Conservation (phyloP, 1,140 invertebrate species). For the Condylostylus longicornis region DNA sequence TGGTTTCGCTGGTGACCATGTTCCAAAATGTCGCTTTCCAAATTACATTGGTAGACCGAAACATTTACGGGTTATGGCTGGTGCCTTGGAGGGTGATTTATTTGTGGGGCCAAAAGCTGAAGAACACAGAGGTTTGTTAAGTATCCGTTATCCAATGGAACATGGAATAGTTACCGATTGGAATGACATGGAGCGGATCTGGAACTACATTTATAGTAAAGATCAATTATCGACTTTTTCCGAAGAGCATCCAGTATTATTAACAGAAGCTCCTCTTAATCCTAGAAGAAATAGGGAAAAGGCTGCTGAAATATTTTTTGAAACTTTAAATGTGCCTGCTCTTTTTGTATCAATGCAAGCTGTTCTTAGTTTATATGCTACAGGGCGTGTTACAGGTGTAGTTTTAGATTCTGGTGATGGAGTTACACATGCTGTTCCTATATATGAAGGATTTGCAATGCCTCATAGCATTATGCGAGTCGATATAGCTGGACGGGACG, state of each 20-base stretch:
- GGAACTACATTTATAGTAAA: slow-evolving; percentile 96
- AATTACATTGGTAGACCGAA: slow-evolving; percentile 98
- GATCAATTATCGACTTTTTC: slow-evolving; percentile 95
- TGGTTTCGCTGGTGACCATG: slow-evolving; percentile 97
- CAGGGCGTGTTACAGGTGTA: slow-evolving; percentile 93
- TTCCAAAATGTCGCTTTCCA: slow-evolving; percentile 97
- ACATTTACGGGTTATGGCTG: slow-evolving; percentile 96
- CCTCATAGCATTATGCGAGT: slow-evolving; percentile 97
- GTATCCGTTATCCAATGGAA: slow-evolving; percentile 97
- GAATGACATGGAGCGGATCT: slow-evolving; percentile 99
- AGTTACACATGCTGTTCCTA: slow-evolving; percentile 97
- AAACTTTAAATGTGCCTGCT: slow-evolving; percentile 97
- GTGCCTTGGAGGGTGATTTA: slow-evolving; percentile 91
- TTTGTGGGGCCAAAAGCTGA: slow-evolving; percentile 92
- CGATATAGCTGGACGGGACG: slow-evolving; percentile 94
- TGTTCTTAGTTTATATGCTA: slow-evolving; percentile 96
- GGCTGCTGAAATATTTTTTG: slow-evolving; percentile 98
- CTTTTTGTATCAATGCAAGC: slow-evolving; percentile 99
- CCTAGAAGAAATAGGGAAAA: slow-evolving; percentile 92
- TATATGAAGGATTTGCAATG: slow-evolving; percentile 99
- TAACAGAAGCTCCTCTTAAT: slow-evolving; percentile 97
- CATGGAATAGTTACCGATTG: slow-evolving; percentile 98
- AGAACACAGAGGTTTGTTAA: slow-evolving; percentile 89
- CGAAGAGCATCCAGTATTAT: slow-evolving; percentile 94
- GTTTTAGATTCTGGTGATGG: slow-evolving; percentile 97